These are phyloP conservation scores for Anthoscopus minutus DNA, from an alignment of 2,113 vertebrate genomes.

Conservation along the genomic window DNA sequence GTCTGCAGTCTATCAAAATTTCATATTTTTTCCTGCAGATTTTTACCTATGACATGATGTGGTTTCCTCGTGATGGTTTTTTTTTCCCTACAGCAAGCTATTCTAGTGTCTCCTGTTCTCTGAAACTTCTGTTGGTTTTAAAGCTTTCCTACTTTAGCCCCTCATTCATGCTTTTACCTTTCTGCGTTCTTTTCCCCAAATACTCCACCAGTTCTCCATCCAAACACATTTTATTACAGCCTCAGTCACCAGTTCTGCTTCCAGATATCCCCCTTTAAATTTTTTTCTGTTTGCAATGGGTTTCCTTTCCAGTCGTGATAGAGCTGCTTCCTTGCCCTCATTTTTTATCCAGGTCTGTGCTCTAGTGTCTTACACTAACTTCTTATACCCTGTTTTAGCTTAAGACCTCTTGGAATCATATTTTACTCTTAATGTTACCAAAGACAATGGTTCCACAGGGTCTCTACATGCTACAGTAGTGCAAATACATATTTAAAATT, in stretches of 20 bases:
- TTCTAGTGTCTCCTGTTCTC: not conserved
- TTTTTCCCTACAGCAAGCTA: not conserved
- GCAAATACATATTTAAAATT: not conserved
- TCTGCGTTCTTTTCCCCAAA: not conserved
- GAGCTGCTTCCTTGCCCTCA: not conserved
- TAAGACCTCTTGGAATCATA: not conserved
- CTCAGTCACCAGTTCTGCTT: not conserved
- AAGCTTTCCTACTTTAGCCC: not conserved
- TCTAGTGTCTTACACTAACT: not conserved
- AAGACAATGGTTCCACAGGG: not conserved
- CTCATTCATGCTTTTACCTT: not conserved
- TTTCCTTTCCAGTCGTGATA: not conserved
- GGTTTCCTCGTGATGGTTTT: not conserved
- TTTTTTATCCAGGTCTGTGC: not conserved
- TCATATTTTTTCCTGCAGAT: not conserved
- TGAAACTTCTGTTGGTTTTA: not conserved
- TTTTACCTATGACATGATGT: not conserved
- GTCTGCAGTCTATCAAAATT: not conserved
- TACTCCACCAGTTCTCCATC: not conserved
- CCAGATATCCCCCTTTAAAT: not conserved
- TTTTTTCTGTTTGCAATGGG: not conserved
- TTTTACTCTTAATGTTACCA: not conserved
- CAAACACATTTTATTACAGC: not conserved
- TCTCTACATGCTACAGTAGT: not conserved
- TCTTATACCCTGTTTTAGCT: not conserved